Percentiles rank a stretch among this genome's conserved stretches.
These are phyloP conservation scores for Syngnathus acus DNA, from an alignment of 2,797 vertebrate genomes.

Conservation along the genomic window DNA sequence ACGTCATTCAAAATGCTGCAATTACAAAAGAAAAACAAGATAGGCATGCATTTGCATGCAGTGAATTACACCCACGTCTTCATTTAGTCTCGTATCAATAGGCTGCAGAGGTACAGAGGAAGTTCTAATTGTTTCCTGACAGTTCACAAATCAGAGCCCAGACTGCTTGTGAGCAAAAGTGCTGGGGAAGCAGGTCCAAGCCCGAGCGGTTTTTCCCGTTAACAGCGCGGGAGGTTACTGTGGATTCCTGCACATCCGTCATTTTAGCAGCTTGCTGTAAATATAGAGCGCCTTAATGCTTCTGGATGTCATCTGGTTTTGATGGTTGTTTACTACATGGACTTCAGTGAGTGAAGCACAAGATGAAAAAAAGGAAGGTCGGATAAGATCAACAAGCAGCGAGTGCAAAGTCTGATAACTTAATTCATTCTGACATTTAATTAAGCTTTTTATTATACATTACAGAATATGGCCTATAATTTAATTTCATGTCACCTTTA, in stretches of 20 bases:
- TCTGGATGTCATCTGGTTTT: slow-evolving; percentile 2
- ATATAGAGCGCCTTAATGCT: slow-evolving; percentile 10
- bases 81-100: background rate
- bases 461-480: background rate
- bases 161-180: slow-evolving; percentile 19
- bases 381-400: background rate
- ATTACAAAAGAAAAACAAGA: background rate
- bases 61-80: background rate
- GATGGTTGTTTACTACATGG: background rate
- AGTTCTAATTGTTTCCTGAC: background rate
- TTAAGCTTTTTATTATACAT: too few species aligned
- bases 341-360: background rate
- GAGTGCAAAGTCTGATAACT: background rate
- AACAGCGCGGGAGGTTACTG: slow-evolving; percentile 25
- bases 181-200: slow-evolving; percentile 27
- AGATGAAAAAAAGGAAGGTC: background rate
- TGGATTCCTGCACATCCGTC: slow-evolving; percentile 32
- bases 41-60: background rate
- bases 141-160: slow-evolving; percentile 4
- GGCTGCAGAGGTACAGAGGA: background rate
- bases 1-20: background rate
- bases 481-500: background rate
- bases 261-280: slow-evolving; percentile 25
- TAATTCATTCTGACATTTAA: too few species aligned
- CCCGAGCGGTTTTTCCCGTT: slow-evolving; percentile 23